These are phyloP conservation scores for Motacilla tschutschensis DNA, from an alignment of 2,113 vertebrate genomes.

Conservation along the genomic window DNA sequence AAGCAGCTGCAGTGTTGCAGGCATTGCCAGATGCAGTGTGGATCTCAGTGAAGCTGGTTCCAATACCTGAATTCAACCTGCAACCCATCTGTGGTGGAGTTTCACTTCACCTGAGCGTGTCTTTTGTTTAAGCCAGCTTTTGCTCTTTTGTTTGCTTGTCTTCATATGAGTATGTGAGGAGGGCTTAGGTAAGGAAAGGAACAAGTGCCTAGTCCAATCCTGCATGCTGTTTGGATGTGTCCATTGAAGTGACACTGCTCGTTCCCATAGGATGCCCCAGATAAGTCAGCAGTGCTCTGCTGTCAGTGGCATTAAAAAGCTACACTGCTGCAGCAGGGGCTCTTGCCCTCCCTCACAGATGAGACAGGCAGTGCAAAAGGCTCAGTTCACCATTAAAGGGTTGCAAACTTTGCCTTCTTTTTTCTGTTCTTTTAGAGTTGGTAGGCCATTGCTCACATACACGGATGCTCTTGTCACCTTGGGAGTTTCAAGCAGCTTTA, in stretches of 20 bases:
- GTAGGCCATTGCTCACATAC: not conserved
- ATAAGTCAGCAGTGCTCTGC: conserved; percentile 11
- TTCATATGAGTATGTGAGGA: not conserved
- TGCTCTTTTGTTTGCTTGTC: not conserved
- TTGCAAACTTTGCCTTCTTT: not conserved
- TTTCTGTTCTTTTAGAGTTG: not conserved
- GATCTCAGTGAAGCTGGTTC: not conserved
- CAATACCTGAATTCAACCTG: not conserved
- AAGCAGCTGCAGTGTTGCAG: not conserved
- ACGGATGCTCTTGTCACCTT: not conserved
- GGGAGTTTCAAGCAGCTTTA: not conserved
- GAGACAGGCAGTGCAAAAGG: not conserved
- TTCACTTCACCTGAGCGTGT: not conserved
- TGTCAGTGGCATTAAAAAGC: not conserved
- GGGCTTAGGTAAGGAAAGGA: not conserved
- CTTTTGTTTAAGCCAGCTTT: not conserved
- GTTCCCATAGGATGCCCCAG: conserved; percentile 13
- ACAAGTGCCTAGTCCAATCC: not conserved
- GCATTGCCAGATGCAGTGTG: not conserved
- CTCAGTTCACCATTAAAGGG: not conserved
- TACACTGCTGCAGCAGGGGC: not conserved
- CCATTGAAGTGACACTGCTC: not conserved
- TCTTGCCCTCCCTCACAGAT: not conserved
- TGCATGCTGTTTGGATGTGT: not conserved
- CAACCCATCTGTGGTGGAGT: fast-evolving